A percentile compares a stretch with the other conserved stretches of the same genome.
Conservation (phyloP, 2,113 vertebrate genomes). For the Edolisoma coerulescens region DNA sequence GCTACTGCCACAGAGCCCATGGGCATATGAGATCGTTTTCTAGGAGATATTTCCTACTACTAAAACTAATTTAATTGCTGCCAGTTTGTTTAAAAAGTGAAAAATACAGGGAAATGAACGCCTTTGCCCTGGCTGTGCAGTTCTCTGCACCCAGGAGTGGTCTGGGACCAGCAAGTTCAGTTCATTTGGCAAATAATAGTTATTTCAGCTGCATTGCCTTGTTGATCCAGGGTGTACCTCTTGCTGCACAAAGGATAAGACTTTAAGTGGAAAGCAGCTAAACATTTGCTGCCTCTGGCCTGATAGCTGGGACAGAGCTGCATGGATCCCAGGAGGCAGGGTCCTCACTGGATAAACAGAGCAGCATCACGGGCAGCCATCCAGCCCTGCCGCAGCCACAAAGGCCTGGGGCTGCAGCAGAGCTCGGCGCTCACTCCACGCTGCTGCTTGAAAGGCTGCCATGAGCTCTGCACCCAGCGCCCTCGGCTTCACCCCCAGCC, state of each 20-base stretch:
- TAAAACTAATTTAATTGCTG: neutral
- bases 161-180: neutral
- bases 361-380: accelerated
- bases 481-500: neutral
- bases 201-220: neutral
- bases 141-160: neutral
- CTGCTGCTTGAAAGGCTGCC: neutral
- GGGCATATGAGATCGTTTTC: neutral
- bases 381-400: neutral
- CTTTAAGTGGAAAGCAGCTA: neutral
- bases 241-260: neutral
- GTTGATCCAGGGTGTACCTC: neutral
- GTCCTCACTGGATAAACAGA: accelerated
- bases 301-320: neutral
- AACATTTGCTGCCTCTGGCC: neutral
- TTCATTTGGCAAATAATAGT: constrained; percentile 27
- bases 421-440: accelerated
- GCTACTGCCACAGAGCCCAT: neutral
- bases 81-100: neutral
- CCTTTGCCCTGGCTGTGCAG: neutral
- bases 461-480: accelerated
- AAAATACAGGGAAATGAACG: neutral
- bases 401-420: neutral
- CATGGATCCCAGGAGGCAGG: neutral
- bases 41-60: neutral